A percentile compares a stretch with the other conserved stretches of the same genome.
Evolutionary conservation across 2,888 invertebrate genomes (phyloP).

Genomic region (Galerucella nymphaeae): DNA sequence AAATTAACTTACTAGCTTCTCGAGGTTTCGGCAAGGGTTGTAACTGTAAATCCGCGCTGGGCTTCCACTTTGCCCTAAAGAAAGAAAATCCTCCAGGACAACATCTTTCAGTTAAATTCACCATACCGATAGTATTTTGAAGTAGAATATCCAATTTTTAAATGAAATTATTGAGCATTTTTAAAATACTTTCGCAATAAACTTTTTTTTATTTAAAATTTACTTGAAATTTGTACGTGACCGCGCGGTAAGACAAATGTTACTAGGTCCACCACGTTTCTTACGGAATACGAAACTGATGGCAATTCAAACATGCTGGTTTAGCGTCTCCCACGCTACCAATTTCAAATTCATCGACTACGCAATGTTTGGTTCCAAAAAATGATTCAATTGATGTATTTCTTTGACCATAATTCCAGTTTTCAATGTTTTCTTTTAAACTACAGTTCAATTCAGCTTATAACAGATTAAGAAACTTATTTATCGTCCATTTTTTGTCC

Average conservation of each 20-base stretch:
- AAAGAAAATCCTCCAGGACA: conserved; percentile 57
- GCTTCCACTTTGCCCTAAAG: conserved; percentile 62
- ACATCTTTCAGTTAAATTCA: conserved; percentile 44
- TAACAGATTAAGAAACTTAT: no score
- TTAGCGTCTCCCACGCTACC: conserved; percentile 8
- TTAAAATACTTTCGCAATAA: background rate
- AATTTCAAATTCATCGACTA: background rate
- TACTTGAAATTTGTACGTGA: background rate
- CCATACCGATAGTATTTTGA: conserved; percentile 52
- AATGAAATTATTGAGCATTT: background rate
- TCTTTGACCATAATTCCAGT: background rate
- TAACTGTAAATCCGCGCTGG: conserved; percentile 56
- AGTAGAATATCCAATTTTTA: background rate
- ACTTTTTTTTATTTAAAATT: background rate
- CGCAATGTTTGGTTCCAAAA: background rate
- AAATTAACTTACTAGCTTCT: conserved; percentile 75
- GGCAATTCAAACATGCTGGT: background rate
- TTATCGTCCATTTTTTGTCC: no score
- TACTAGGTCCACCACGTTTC: background rate
- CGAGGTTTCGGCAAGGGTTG: conserved; percentile 68
- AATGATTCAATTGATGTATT: background rate
- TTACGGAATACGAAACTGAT: background rate
- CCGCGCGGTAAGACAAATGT: background rate
- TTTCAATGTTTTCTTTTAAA: background rate
- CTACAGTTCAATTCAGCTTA: no score